phyloP scores from a whole-genome alignment of 35 echinoderm and acorn worm species.

The Heliocidaris erythrogramma region DNA sequence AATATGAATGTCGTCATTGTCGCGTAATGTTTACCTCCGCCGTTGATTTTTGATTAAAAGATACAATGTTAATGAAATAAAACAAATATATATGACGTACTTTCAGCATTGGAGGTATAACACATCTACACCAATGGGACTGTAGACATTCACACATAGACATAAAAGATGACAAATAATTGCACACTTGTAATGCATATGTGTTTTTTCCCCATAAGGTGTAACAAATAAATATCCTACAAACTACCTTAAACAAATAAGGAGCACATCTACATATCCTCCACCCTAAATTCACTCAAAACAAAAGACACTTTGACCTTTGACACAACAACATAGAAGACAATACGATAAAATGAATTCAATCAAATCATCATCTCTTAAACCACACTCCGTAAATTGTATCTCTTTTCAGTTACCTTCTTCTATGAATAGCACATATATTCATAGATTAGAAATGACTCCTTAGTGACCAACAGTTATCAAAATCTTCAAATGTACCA shows the following conservation, averaged over 20 bases:
- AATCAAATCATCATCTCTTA: slow-evolving; percentile 13
- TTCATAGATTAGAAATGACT: not conserved
- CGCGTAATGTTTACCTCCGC: not conserved
- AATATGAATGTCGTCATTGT: not conserved
- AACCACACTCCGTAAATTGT: not conserved
- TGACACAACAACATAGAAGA: not conserved
- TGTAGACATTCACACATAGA: not conserved
- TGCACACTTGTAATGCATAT: slow-evolving; percentile 11
- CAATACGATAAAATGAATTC: not conserved
- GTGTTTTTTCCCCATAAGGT: not conserved
- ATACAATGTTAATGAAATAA: not conserved
- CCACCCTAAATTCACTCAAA: not conserved
- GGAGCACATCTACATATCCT: not conserved
- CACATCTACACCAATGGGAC: not conserved
- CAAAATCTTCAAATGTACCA: not conserved
- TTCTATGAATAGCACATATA: not conserved
- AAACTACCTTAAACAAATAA: not conserved
- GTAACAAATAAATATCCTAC: not conserved
- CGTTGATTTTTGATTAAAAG: not conserved
- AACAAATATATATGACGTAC: not conserved
- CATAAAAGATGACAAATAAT: not conserved
- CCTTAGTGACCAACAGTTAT: not conserved
- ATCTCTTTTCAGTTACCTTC: not conserved
- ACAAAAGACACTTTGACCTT: not conserved
- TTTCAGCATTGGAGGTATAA: not conserved